Conservation (phyloP, 2,113 vertebrate species). For the Campylomormyrus numenius region DNA sequence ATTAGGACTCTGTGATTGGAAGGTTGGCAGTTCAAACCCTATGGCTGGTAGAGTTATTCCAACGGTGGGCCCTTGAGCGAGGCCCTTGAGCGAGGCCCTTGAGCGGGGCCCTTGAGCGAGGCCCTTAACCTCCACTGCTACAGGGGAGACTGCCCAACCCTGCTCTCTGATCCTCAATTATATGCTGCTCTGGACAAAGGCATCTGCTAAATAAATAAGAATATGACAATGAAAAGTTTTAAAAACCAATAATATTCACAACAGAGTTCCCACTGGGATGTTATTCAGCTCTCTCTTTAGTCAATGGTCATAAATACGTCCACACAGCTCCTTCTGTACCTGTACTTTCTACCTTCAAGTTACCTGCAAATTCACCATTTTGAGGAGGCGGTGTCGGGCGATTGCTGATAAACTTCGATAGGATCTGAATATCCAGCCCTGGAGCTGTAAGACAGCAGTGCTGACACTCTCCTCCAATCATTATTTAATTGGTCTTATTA, state of each 20-base stretch:
- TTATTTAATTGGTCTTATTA: background rate
- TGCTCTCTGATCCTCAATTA: background rate
- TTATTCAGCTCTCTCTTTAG: background rate
- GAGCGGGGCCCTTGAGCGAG: background rate
- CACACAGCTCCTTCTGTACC: background rate
- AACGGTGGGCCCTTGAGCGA: background rate
- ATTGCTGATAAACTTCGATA: too few species aligned
- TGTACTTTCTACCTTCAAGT: background rate
- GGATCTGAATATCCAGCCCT: background rate
- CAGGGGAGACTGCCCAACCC: background rate
- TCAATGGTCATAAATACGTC: background rate
- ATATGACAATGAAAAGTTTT: background rate
- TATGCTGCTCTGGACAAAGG: background rate
- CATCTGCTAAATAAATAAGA: background rate
- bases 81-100: background rate
- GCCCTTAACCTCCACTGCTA: background rate
- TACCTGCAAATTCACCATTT: background rate
- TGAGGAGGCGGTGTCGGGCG: background rate
- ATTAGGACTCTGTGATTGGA: background rate
- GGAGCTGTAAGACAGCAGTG: background rate
- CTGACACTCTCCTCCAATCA: background rate
- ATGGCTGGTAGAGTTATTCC: background rate
- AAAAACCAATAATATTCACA: background rate
- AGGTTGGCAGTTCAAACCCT: background rate
- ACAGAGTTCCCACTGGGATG: background rate